Base-by-base conservation (phyloP, 92 coral and sea anemone species). In the Montipora capitata region DNA sequence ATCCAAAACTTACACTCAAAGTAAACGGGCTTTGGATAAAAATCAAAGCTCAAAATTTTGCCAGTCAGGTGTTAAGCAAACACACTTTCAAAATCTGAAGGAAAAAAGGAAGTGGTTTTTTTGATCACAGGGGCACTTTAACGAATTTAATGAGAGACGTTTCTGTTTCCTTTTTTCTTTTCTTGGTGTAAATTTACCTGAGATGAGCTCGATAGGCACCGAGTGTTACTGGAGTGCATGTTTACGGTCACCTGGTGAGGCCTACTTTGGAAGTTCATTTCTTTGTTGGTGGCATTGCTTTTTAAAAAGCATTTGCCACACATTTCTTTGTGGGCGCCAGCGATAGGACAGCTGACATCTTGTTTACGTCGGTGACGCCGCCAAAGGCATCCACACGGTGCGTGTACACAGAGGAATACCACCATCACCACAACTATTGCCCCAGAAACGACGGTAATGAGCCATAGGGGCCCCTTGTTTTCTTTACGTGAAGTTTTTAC, bases 341-440 rank as follows among this genome's bases (percentile, higher is more conserved):
- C 40, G 20, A 72, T 83, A 5, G 87, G 87, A 73, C 87, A 83
- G 7, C 0, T 15, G 45, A 42, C 58, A 39, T 57, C 77, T 56
- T 40, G 42, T 71, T 62, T 77, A 12, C 59, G 44, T 83, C 72
- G 72, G 14, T 72, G 81, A 40, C 89, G 89, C 54, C 61, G 65
- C 89, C 89, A 85, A 51, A 76, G 76, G 75, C 75, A 85, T 12
- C 45, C 82, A 38, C 89, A 85, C 0, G 89, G 89, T 41, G 76
- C 76, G 43, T 85, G 81, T 40, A 85, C 66, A 56, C 89, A 85
- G 3, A 85, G 66, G 56, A 40, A 74, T 57, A 66, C 75, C 8
- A 85, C 83, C 15, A 76, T 49, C 17, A 85, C 11, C 58, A 85
- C 39, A 2, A 85, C 13, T 5, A 85, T 4, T 40, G 52, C 64